A percentile compares a stretch with the other conserved stretches of the same genome.
Conservation (phyloP, 2,113 vertebrate genomes). For the cattle (Bos taurus) region DNA sequence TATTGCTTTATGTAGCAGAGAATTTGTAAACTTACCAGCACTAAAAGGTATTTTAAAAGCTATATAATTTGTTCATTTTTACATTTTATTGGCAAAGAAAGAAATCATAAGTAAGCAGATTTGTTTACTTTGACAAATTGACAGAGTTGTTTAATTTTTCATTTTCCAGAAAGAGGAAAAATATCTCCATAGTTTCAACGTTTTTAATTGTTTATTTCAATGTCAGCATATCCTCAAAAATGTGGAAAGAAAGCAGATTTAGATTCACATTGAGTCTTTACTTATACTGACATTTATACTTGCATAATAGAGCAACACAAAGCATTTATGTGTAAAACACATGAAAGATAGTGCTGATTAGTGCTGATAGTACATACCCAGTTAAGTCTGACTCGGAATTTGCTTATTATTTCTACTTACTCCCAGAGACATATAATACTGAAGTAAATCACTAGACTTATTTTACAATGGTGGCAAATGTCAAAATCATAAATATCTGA, state of each 20-base stretch:
- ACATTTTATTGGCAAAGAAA: not conserved
- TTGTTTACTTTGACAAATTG: not conserved
- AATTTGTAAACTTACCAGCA: not conserved
- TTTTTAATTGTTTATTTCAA: not conserved
- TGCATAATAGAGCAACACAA: not conserved
- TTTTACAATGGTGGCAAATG: not conserved
- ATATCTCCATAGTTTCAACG: not conserved
- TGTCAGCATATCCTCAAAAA: slow-evolving; percentile 30
- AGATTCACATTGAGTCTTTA: not conserved
- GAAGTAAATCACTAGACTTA: not conserved
- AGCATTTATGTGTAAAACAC: not conserved
- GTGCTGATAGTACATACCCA: not conserved
- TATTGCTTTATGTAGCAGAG: not conserved
- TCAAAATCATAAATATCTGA: slow-evolving; percentile 1
- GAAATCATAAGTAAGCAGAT: not conserved
- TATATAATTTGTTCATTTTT: not conserved
- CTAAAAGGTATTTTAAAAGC: not conserved
- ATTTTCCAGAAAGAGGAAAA: not conserved
- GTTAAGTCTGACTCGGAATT: slow-evolving; percentile 16
- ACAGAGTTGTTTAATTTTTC: not conserved
- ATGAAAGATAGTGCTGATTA: not conserved
- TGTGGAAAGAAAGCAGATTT: not conserved
- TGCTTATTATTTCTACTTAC: slow-evolving; percentile 26
- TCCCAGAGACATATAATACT: not conserved
- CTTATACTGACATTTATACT: slow-evolving; percentile 28